Conservation (phyloP, 1,140 invertebrate species). For the Drosophila busckii region DNA sequence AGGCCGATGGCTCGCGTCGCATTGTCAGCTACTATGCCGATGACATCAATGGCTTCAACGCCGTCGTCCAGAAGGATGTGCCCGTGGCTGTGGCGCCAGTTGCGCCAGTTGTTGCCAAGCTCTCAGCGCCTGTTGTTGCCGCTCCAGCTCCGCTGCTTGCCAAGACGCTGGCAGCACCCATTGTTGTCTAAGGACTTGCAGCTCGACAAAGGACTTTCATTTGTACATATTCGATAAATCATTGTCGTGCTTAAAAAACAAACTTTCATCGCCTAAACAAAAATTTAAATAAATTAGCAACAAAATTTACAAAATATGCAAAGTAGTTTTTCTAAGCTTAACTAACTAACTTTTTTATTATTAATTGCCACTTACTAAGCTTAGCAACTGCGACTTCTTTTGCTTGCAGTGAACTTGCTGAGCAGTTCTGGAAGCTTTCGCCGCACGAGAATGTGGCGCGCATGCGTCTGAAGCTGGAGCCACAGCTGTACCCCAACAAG, state of each 20-base stretch:
- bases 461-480: slow-evolving; percentile 83
- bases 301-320: slow-evolving; percentile 34
- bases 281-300: slow-evolving; percentile 52
- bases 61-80: slow-evolving; percentile 81
- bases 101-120: slow-evolving; percentile 58
- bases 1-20: slow-evolving; percentile 81
- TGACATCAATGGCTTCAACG: slow-evolving; percentile 81
- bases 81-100: slow-evolving; percentile 74
- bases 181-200: slow-evolving; percentile 55
- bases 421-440: slow-evolving; percentile 82
- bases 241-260: slow-evolving; percentile 68
- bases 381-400: background rate
- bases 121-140: slow-evolving; percentile 62
- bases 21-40: slow-evolving; percentile 82
- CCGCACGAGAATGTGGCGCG: slow-evolving; percentile 83
- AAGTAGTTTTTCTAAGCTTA: slow-evolving; percentile 9
- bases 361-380: background rate
- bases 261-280: slow-evolving; percentile 64
- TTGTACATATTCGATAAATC: slow-evolving; percentile 78
- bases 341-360: background rate
- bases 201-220: slow-evolving; percentile 68
- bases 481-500: slow-evolving; percentile 80
- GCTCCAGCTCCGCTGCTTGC: slow-evolving; percentile 54
- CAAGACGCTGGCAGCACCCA: slow-evolving; percentile 60
- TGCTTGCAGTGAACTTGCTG: slow-evolving; percentile 53